Evolutionary conservation across 2,113 vertebrate genomes (phyloP).

Genomic region (Romanogobio albipinnatus): DNA sequence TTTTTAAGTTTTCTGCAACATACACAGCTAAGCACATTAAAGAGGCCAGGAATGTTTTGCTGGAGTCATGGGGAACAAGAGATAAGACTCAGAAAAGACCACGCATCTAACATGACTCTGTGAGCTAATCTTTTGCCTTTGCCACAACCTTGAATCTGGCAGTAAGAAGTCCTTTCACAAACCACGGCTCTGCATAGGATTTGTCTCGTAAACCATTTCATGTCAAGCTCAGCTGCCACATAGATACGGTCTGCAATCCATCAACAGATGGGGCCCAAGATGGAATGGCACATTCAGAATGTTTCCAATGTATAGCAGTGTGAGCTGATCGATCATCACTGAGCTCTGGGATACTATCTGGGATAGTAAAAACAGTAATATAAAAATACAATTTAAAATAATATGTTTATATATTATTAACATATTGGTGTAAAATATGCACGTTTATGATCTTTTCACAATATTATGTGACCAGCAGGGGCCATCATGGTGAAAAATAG

Average conservation of each 20-base stretch:
- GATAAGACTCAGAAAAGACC: constrained; percentile 2
- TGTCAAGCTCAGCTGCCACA: constrained; percentile 1
- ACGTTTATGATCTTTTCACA: background rate
- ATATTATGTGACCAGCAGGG: background rate
- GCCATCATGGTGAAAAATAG: background rate
- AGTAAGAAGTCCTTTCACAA: background rate
- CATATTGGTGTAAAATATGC: background rate
- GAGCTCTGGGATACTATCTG: background rate
- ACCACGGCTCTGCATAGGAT: constrained; percentile 6
- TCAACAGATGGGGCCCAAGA: background rate
- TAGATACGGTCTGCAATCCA: background rate
- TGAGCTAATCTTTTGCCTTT: constrained; percentile 22
- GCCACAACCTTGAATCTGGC: constrained; percentile 7
- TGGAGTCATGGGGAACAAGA: constrained; percentile 14
- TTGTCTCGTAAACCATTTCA: constrained; percentile 17
- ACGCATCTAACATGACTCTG: background rate
- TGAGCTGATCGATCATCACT: background rate
- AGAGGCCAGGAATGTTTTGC: constrained; percentile 2
- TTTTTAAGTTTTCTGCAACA: background rate
- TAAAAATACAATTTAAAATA: background rate
- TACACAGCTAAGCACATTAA: constrained; percentile 22
- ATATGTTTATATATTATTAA: too few species aligned
- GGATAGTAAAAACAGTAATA: too few species aligned
- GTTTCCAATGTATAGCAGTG: background rate
- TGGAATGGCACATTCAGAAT: too few species aligned